phyloP scores from a whole-genome alignment of 2,888 invertebrate species.

The Nyleta sp. region DNA sequence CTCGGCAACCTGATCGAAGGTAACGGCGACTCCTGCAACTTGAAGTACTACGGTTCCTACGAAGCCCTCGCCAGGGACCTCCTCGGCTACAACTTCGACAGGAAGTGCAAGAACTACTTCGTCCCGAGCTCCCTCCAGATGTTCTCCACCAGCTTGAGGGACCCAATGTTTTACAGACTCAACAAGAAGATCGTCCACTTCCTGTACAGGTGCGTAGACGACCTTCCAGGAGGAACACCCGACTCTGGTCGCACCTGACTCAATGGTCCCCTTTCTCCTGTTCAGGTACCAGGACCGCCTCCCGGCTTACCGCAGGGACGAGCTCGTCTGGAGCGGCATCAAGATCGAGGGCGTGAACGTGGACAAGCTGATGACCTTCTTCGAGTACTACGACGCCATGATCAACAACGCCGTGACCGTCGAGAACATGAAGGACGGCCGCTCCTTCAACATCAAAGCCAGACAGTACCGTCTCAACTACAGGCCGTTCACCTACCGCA shows the following conservation, averaged over 20 bases:
- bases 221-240: too few relatives aligned
- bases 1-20: conserved; percentile 85
- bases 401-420: conserved; percentile 86
- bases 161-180: conserved; percentile 88
- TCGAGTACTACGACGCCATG: conserved; percentile 86
- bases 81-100: conserved; percentile 80
- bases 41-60: conserved; percentile 84
- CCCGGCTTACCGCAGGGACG: conserved; percentile 85
- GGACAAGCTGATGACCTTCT: conserved; percentile 88
- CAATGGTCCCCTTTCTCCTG: neutral
- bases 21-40: conserved; percentile 82
- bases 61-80: conserved; percentile 84
- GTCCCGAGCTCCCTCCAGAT: conserved; percentile 86
- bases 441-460: conserved; percentile 84
- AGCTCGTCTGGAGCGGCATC: conserved; percentile 85
- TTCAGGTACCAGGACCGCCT: conserved; percentile 84
- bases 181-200: conserved; percentile 86
- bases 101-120: conserved; percentile 81
- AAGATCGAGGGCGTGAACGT: conserved; percentile 86
- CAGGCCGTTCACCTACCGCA: conserved; percentile 86
- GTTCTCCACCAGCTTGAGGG: conserved; percentile 87
- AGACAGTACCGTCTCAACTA: conserved; percentile 89
- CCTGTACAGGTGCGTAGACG: conserved; percentile 75
- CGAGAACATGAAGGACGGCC: conserved; percentile 81
- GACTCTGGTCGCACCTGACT: too few relatives aligned